phyloP scores from a whole-genome alignment of 2,113 vertebrate species.

The Hippopotamus amphibius region DNA sequence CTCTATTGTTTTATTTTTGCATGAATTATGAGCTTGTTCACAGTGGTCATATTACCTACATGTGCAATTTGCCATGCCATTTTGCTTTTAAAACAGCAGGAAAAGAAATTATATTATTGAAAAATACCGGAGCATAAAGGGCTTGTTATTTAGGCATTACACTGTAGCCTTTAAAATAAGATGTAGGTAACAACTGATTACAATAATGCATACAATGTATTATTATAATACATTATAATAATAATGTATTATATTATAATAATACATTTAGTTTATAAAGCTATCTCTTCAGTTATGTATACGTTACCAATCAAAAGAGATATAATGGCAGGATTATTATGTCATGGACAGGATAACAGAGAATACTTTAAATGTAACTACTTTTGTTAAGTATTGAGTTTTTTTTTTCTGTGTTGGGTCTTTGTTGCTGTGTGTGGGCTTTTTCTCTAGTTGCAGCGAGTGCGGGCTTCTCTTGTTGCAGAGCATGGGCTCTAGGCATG shows the following conservation, averaged over 20 bases:
- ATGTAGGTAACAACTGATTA: not conserved
- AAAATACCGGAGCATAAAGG: not conserved
- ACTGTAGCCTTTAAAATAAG: not conserved
- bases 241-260: too few relatives aligned
- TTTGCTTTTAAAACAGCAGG: constrained; percentile 19
- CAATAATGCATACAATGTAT: not conserved
- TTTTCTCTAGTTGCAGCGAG: too few relatives aligned
- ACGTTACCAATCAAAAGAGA: not conserved
- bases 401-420: not conserved
- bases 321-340: not conserved
- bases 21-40: not conserved
- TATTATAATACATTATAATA: too few relatives aligned
- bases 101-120: not conserved
- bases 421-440: too few relatives aligned
- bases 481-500: too few relatives aligned
- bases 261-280: not conserved
- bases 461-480: too few relatives aligned
- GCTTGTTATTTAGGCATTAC: not conserved
- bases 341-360: not conserved
- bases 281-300: not conserved
- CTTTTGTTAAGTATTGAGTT: constrained; percentile 1
- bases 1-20: constrained; percentile 1
- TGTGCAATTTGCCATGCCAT: not conserved
- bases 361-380: constrained; percentile 42
- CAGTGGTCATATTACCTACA: not conserved